These are phyloP conservation scores for Torymus auratus DNA, from an alignment of 2,888 invertebrate species.

Conservation along the genomic window DNA sequence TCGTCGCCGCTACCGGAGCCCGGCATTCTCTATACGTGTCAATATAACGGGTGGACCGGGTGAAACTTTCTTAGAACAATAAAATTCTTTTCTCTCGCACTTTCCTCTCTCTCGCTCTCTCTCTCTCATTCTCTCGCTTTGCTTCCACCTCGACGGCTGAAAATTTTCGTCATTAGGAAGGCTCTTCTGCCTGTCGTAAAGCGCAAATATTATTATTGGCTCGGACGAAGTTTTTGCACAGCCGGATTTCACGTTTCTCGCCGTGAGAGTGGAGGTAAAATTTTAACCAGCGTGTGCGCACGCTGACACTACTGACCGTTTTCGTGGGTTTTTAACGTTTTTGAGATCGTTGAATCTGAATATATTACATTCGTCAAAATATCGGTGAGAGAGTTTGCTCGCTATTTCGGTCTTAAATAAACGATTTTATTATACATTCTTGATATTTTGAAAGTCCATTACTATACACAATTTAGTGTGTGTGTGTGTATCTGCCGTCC, in stretches of 20 bases:
- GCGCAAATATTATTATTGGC: constrained; percentile 31
- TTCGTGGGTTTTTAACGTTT: constrained; percentile 27
- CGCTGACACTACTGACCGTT: neutral
- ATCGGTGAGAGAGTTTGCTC: neutral
- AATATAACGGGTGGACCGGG: constrained; percentile 28
- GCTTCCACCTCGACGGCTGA: no score
- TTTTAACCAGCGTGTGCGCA: no score
- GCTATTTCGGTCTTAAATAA: constrained; percentile 20
- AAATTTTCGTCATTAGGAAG: constrained; percentile 31
- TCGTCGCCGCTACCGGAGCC: neutral
- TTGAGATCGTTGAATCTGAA: constrained; percentile 23
- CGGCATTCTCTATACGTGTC: constrained; percentile 39
- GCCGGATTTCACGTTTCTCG: no score
- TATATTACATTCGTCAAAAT: constrained; percentile 30
- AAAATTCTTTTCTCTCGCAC: constrained; percentile 7
- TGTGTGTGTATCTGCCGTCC: no score
- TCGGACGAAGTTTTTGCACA: neutral
- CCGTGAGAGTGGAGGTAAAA: no score
- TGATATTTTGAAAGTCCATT: neutral
- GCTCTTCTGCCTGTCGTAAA: constrained; percentile 1
- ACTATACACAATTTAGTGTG: neutral
- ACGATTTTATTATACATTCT: neutral
- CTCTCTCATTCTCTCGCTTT: no score
- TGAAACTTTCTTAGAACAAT: constrained; percentile 32
- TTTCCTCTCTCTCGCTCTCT: no score